Evolutionary conservation across 1,140 invertebrate species (phyloP).

Genomic region (Venustaconcha ellipsiformis): DNA sequence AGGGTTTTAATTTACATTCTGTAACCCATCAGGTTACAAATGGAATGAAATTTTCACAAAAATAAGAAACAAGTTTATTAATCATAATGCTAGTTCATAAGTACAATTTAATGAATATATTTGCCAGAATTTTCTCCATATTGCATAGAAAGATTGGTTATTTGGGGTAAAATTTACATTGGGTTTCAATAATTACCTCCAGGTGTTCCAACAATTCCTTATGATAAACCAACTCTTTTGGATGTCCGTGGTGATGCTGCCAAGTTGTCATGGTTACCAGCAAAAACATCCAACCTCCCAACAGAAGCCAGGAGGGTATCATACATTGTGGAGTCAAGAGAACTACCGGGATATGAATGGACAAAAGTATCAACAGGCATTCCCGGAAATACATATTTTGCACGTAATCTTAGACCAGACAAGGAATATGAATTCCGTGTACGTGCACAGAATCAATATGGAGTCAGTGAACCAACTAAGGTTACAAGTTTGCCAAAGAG

Average conservation of each 20-base stretch:
- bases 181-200: neutral
- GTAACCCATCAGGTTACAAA: too few species aligned
- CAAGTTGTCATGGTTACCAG: conserved; percentile 59
- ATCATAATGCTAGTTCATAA: too few species aligned
- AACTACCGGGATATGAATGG: conserved; percentile 61
- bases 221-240: conserved; percentile 52
- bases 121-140: too few species aligned
- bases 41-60: too few species aligned
- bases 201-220: conserved; percentile 48
- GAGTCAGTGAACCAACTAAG: conserved; percentile 56
- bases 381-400: conserved; percentile 44
- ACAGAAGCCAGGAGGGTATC: conserved; percentile 48
- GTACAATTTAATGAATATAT: too few species aligned
- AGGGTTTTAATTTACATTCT: too few species aligned
- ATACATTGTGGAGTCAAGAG: conserved; percentile 57
- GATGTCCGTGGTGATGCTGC: conserved; percentile 47
- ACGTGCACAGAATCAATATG: conserved; percentile 55
- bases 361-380: conserved; percentile 51
- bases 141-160: too few species aligned
- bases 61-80: too few species aligned
- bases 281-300: conserved; percentile 46
- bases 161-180: too few species aligned
- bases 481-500: conserved; percentile 39
- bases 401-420: conserved; percentile 48
- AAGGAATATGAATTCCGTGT: conserved; percentile 62